Base-by-base conservation (phyloP, 1,140 invertebrate genomes). In the Caenorhabditis brenneri region DNA sequence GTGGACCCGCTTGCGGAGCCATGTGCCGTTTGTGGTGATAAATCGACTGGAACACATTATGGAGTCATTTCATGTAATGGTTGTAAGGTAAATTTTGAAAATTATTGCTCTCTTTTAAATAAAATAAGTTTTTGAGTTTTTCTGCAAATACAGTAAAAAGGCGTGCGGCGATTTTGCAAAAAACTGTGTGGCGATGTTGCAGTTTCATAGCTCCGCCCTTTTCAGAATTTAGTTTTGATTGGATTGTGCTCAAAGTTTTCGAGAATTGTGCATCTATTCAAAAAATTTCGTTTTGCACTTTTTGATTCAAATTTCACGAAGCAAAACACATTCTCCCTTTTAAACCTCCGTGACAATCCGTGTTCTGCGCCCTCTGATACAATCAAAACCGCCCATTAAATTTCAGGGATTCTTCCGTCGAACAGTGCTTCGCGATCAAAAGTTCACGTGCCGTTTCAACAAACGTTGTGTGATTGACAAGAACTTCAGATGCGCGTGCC, bases 371-470 rank as follows among this genome's bases (percentile, higher is more conserved):
- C 16, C 42, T 16, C 42, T 46, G 9, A 46, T 1, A n/a, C 49
- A 51, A 4, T 6, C 19, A 27, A 24, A 58, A 27, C n/a, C n/a
- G 12, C 48, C 48, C n/a, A 29, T 42, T 33, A 65, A 65, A 36
- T 88, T 88, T 79, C 60, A 97, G 91, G 96, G 96, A 96, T 97
- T 97, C 92, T 97, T 97, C 90, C 92, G 96, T 29, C 92, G 96
- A 65, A 96, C 95, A 58, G 95, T 99, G 0, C 93, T 97, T 39
- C 98, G 99, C 91, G 98, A 97, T 92, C 97, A 99, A 91, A 93
- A 95, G 7, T 99, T 99, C 91, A 95, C 95, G 0, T 99, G 97
- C 93, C 94, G 96, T 91, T 97, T 97, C 92, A 95, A 93, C 88
- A 93, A 97, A 90, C 95, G 95, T 91, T 99, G 97, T 90, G 94